These are phyloP conservation scores for Latrodectus hesperus DNA, from an alignment of 2,888 invertebrate genomes.

Conservation along the genomic window DNA sequence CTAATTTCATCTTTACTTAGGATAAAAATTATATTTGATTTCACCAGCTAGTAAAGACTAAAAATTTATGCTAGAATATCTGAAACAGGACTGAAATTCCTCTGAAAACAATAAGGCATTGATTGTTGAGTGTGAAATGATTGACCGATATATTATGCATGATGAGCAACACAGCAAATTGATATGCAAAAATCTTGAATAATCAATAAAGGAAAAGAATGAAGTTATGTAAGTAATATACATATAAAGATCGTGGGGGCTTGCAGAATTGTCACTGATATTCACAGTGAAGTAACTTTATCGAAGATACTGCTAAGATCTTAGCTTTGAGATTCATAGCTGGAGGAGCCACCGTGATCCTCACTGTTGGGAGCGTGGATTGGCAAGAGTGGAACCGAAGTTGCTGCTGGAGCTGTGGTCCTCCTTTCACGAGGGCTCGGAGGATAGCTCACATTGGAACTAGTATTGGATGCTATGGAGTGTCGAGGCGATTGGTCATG, in stretches of 20 bases:
- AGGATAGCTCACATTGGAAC: slow-evolving; percentile 84
- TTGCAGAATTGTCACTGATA: neutral
- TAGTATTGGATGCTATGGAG: slow-evolving; percentile 84
- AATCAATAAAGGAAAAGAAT: neutral
- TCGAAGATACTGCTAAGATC: neutral
- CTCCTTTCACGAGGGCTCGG: slow-evolving; percentile 74
- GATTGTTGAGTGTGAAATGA: no score
- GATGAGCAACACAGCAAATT: neutral
- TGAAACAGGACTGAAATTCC: no score
- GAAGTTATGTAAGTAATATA: neutral
- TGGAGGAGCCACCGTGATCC: slow-evolving; percentile 66
- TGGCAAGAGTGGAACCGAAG: slow-evolving; percentile 62
- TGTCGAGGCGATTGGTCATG: slow-evolving; percentile 79
- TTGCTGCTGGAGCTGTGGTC: slow-evolving; percentile 58
- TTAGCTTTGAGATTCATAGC: slow-evolving; percentile 69
- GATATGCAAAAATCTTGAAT: neutral
- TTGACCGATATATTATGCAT: no score
- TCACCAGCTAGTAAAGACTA: no score
- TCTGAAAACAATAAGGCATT: no score
- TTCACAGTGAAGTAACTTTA: neutral
- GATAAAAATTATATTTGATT: no score
- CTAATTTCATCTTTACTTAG: no score
- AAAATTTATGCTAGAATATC: no score
- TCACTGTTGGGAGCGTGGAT: slow-evolving; percentile 42
- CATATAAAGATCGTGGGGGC: neutral